These are phyloP conservation scores for Atractosteus spatula DNA, from an alignment of 2,113 vertebrate genomes.

Conservation along the genomic window DNA sequence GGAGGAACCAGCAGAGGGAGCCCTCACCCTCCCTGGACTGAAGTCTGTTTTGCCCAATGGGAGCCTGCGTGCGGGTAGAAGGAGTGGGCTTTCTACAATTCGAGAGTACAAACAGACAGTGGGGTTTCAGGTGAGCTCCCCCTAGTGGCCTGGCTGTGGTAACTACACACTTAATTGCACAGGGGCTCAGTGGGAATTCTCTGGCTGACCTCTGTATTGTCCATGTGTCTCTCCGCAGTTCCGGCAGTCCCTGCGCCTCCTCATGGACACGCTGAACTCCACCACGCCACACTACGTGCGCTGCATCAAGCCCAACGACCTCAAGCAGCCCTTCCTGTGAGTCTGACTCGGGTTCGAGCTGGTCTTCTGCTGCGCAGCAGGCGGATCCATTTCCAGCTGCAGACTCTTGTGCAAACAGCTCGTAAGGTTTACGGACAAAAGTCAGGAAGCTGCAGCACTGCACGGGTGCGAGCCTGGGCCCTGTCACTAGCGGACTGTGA, in stretches of 20 bases:
- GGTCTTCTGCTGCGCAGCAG: background rate
- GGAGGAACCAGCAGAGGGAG: conserved; percentile 37
- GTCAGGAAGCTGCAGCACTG: too few species aligned
- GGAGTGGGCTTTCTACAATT: conserved; percentile 18
- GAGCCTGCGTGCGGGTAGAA: conserved; percentile 47
- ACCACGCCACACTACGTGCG: conserved; percentile 73
- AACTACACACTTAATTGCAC: background rate
- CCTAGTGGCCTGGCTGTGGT: background rate
- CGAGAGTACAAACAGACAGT: conserved; percentile 66
- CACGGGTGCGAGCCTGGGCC: too few species aligned
- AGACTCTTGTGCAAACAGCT: too few species aligned
- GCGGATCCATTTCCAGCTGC: too few species aligned
- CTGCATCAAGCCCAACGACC: conserved; percentile 80
- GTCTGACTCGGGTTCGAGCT: conserved; percentile 12
- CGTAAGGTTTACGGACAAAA: too few species aligned
- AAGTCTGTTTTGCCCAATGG: conserved; percentile 38
- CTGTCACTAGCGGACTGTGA: too few species aligned
- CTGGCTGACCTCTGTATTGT: background rate
- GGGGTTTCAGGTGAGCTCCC: conserved; percentile 65
- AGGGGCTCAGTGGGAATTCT: background rate
- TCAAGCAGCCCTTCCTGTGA: conserved; percentile 66
- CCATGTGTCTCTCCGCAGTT: conserved; percentile 46
- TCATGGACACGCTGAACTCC: conserved; percentile 70
- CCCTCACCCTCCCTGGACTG: conserved; percentile 17
- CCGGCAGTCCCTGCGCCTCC: conserved; percentile 64